These are phyloP conservation scores for Tangara arthus DNA, from an alignment of 2,797 vertebrate genomes.

Conservation along the genomic window DNA sequence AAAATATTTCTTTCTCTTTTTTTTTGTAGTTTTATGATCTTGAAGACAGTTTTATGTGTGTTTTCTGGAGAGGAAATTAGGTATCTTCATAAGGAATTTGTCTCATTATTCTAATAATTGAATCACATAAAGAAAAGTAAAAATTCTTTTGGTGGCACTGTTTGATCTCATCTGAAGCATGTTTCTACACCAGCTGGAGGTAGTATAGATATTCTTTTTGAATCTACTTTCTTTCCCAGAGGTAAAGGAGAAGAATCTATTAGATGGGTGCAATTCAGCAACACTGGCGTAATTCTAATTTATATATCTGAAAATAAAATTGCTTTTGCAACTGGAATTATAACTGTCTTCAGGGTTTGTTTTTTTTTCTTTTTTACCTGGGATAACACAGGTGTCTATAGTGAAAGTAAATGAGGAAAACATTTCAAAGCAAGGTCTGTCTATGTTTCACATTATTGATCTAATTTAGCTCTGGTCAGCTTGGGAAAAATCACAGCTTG, in stretches of 20 bases:
- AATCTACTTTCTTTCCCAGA: neutral
- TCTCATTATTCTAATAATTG: neutral
- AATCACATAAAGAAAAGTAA: neutral
- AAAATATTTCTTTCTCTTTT: fast-evolving
- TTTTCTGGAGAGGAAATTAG: neutral
- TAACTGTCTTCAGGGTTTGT: fast-evolving
- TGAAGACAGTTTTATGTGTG: neutral
- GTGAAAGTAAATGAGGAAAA: neutral
- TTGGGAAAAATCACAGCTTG: conserved; percentile 14
- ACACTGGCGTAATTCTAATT: fast-evolving
- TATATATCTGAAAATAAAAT: neutral
- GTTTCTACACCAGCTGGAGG: neutral
- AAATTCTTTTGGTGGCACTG: neutral
- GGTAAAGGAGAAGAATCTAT: neutral
- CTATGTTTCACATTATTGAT: conserved; percentile 18
- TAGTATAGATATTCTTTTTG: neutral
- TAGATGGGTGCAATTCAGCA: neutral
- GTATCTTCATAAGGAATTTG: neutral
- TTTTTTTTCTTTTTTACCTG: neutral
- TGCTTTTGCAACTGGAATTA: neutral
- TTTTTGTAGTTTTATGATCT: neutral
- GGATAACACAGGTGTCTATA: neutral
- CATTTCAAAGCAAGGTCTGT: conserved; percentile 1
- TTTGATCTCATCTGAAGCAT: neutral
- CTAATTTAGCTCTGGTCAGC: conserved; percentile 17